Conservation (phyloP, 1,140 invertebrate genomes). For the Lasioglossum baleicum region DNA sequence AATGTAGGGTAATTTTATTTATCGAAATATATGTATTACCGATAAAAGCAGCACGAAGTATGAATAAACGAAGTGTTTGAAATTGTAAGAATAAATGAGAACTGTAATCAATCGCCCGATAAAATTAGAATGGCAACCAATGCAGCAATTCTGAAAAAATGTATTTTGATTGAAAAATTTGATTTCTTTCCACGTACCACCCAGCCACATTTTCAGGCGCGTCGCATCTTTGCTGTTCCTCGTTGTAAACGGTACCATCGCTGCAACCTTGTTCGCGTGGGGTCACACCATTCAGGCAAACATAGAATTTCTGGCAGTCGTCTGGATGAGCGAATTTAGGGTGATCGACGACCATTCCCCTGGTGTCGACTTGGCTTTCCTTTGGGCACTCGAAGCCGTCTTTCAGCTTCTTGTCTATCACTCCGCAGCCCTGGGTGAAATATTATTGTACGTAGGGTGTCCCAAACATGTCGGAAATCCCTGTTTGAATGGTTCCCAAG, state of each 20-base stretch:
- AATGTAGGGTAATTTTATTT: no score
- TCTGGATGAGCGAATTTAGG: slow-evolving; percentile 92
- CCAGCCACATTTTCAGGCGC: slow-evolving; percentile 92
- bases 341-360: slow-evolving; percentile 88
- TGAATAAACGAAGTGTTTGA: no score
- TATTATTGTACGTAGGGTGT: neutral
- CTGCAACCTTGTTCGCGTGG: slow-evolving; percentile 92
- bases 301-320: slow-evolving; percentile 94
- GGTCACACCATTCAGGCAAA: slow-evolving; percentile 91
- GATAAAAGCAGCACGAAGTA: no score
- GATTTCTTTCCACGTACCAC: slow-evolving; percentile 83
- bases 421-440: slow-evolving; percentile 71
- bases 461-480: no score
- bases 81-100: no score
- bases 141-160: no score
- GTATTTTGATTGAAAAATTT: neutral
- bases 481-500: no score
- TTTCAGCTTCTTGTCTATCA: slow-evolving; percentile 83
- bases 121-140: no score
- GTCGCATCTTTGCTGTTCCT: slow-evolving; percentile 89
- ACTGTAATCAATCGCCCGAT: no score
- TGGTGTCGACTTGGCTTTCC: slow-evolving; percentile 83
- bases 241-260: slow-evolving; percentile 92
- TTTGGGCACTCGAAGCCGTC: slow-evolving; percentile 92
- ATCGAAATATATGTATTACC: no score